Base-by-base conservation (phyloP, 2,113 vertebrate species). In the Guaruba guarouba region DNA sequence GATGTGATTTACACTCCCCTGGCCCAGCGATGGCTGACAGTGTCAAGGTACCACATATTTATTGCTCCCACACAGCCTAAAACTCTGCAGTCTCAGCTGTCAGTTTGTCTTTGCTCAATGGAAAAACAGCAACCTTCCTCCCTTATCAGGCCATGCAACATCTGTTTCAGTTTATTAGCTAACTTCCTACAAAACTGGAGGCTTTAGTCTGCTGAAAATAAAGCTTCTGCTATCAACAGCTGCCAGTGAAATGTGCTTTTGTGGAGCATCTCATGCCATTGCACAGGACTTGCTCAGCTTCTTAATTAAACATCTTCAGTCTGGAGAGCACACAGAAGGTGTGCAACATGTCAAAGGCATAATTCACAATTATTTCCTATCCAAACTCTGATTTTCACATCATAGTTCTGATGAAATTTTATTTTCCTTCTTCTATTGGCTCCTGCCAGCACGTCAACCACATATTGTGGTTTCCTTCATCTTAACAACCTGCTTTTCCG, bases 141-240 rank as follows among this genome's bases (percentile, higher is more conserved):
- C 43, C 39, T 74, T 88, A 83, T 75, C 82, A 93, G 76, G 48
- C 43, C 17, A 9, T 14, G 64, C 71, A 88, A 74, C 91, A 95
- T 94, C 86, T 95, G 78, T 93, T 97, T 95, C 83, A 74, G 75
- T 87, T 95, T 93, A 89, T 92, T 93, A 95, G 48, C 63, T 96
- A 20, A 70, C 93, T 92, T 93, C 43, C 86, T 86, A 52, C 27
- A 55, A 83, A 96, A 86, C 0, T 83, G 33, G 51, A 82, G 79
- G 51, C 54, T 91, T 86, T 74, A 84, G 59, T 77, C 39, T 86
- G 41, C 46, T 93, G 67, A 81, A 90, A 95, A 88, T 70, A 16
- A 91, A 74, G 54, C 71, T 95, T 87, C 69, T 86, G 62, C 86
- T 92, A 67, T 92, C 86, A 90, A 29, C 77, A 82, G 49, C 70